Base-by-base conservation (phyloP, 2,113 vertebrate species). In the Strix uralensis region DNA sequence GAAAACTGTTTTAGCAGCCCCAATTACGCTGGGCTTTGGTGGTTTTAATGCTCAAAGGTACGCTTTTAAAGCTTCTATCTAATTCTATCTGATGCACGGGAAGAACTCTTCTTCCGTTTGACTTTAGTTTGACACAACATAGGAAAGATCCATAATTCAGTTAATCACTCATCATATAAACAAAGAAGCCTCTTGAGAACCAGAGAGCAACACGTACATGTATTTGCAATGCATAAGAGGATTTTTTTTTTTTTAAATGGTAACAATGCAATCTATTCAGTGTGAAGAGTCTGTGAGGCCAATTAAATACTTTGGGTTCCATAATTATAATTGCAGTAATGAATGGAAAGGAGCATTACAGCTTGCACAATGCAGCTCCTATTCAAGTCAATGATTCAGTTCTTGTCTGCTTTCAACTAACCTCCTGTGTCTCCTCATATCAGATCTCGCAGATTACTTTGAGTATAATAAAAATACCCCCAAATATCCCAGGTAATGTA, bases 241-340 rank as follows among this genome's bases (percentile, higher is more conserved):
- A 71, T 84, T 63, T 63, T 87, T 57, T 49, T 87, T 97, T 91
- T 97, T 96, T 95, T 20, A 20, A 95, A 87, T 23, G 54, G 70
- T 90, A 98, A 98, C 98, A 98, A 98, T 97, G 97, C 96, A 97
- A 96, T 96, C 98, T 97, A 98, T 98, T 98, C 97, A 98, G 88
- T 25, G 96, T 92, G 95, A 96, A 96, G 97, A 97, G 98, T 88
- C 94, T 94, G 95, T 55, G 49, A 95, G 92, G 97, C 98, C 98
- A 98, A 98, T 97, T 98, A 98, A 98, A 96, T 98, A 98, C 96
- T 98, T 96, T 92, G 96, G 96, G 97, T 96, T 98, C 97, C 97
- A 97, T 98, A 97, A 98, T 98, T 97, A 98, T 98, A 98, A 97
- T 97, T 97, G 97, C 97, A 84, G 92, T 96, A 98, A 98, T 98